phyloP scores from a whole-genome alignment of 2,888 invertebrate species.

The Nomada fabriciana region DNA sequence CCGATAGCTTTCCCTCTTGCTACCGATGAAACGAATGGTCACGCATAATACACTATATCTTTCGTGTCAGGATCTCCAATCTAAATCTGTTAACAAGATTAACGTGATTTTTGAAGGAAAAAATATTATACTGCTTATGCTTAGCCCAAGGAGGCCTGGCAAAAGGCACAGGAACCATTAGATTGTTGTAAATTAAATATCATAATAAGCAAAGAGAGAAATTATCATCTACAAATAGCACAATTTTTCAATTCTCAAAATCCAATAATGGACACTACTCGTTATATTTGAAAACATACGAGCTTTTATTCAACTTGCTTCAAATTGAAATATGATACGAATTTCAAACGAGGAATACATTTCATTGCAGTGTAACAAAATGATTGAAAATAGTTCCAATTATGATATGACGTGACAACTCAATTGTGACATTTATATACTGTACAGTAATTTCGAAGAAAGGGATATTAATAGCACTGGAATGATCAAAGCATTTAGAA shows the following conservation, averaged over 20 bases:
- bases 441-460: not conserved
- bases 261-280: no score
- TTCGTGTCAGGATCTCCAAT: slow-evolving; percentile 9
- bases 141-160: no score
- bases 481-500: slow-evolving; percentile 37
- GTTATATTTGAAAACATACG: no score
- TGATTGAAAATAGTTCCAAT: not conserved
- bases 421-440: not conserved
- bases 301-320: no score
- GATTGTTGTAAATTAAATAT: not conserved
- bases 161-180: not conserved
- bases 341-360: not conserved
- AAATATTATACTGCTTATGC: no score
- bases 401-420: not conserved
- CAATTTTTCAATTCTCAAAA: no score
- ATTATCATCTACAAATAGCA: no score
- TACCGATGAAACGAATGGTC: slow-evolving; percentile 59
- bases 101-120: not conserved
- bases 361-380: not conserved
- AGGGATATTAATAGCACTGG: slow-evolving; percentile 22
- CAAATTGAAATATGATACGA: not conserved
- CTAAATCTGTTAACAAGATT: slow-evolving; percentile 30
- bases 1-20: slow-evolving; percentile 71
- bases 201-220: no score
- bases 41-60: slow-evolving; percentile 60